Evolutionary conservation across 2,113 vertebrate species (phyloP).

Genomic region (Nannobrachium achirus): DNA sequence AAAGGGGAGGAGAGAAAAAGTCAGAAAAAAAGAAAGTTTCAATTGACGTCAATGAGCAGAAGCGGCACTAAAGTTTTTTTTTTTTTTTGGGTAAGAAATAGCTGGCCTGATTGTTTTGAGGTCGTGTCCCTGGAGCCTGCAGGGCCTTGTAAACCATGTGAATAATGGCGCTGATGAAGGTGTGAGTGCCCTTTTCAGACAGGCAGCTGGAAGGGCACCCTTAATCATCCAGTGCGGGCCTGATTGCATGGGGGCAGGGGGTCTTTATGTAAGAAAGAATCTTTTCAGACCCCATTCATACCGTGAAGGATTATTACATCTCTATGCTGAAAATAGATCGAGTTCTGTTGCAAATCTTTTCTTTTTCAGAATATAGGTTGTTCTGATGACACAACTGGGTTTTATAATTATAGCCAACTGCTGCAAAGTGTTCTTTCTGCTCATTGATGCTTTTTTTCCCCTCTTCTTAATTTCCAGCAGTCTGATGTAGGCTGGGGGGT

Average conservation of each 20-base stretch:
- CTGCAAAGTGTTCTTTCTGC: conserved; percentile 17
- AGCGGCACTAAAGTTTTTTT: conserved; percentile 52
- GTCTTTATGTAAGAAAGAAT: conserved; percentile 40
- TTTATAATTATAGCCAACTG: neutral
- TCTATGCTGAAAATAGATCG: conserved; percentile 57
- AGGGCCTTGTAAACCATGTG: conserved; percentile 57
- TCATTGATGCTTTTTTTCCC: neutral
- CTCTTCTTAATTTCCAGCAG: neutral
- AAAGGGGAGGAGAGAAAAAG: conserved; percentile 9
- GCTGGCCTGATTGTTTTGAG: conserved; percentile 70
- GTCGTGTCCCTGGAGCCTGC: conserved; percentile 33
- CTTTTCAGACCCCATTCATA: conserved; percentile 38
- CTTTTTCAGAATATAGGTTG: conserved; percentile 25
- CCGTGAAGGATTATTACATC: conserved; percentile 63
- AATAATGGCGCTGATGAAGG: conserved; percentile 55
- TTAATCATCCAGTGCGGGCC: conserved; percentile 54
- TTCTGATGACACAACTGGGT: conserved; percentile 12
- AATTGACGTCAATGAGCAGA: conserved; percentile 68
- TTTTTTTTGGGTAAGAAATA: conserved; percentile 59
- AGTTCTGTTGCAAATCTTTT: conserved; percentile 15
- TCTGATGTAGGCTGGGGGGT: neutral
- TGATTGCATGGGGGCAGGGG: conserved; percentile 52
- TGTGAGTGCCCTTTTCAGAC: conserved; percentile 40
- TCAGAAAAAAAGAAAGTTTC: conserved; percentile 4
- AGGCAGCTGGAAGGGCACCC: conserved; percentile 50